Base-by-base conservation (phyloP, 2,888 invertebrate species). In the Thymelicus acteon region DNA sequence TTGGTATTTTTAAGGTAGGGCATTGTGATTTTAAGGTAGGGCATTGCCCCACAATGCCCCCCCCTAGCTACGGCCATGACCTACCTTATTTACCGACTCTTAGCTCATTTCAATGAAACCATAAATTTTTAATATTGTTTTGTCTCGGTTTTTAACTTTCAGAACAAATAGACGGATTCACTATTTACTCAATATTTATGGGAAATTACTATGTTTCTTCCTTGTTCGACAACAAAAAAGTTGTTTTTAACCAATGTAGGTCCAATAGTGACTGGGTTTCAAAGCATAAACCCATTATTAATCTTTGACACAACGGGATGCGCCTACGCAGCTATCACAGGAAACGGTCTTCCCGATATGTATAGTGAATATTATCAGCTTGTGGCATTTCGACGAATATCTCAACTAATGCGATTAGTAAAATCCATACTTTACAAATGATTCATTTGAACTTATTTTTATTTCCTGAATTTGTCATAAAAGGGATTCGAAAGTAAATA, bases 261-360 rank as follows among this genome's bases (percentile, higher is more conserved):
- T 19, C 4, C 19, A 19, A 8, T 8, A 7, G 19, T 52, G 19
- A 7, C 19, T 4, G 0, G 6, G 10, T 24, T 57, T 13, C 57
- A 37, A 57, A 31, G 10, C 57, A 37, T 57, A 4, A 57, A 13
- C 57, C 12, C 6, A 8, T 10, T 6, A 57, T 69, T 84, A 78
- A 60, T 89, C 89, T 85, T 80, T 88, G 87, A n/a, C 60, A 60
- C 71, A 72, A 89, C 88, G 86, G 91, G 89, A 91, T 87, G 87
- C 80, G 78, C 76, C 72, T 44, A 58, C 75, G 73, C 77, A 73
- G 75, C 83, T 90, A 92, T 91, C 90, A 85, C 77, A 85, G 88
- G 88, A 88, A 86, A 81, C 83, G 80, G 81, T 81, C 83, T 86
- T 88, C 84, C 82, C 84, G 87, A 89, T 87, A 85, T 85, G 83